A percentile compares a stretch with the other conserved stretches of the same genome.
These are phyloP conservation scores for Vollenhovia emeryi DNA, from an alignment of 1,140 invertebrate genomes.

Conservation along the genomic window DNA sequence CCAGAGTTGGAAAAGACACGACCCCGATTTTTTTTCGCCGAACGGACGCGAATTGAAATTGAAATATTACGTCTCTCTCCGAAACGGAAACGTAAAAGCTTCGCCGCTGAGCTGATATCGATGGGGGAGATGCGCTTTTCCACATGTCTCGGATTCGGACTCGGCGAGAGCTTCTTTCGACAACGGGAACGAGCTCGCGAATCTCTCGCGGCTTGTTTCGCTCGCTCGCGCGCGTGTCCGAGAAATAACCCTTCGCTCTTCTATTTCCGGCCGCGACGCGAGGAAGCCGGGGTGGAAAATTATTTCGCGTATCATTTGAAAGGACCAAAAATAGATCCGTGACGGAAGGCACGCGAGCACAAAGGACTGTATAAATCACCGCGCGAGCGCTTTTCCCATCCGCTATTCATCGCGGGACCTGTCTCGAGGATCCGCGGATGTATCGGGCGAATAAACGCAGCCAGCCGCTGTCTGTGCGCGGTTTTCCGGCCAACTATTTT, in stretches of 20 bases:
- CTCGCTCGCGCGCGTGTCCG: background rate
- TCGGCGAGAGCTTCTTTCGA: background rate
- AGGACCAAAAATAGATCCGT: conserved; percentile 23
- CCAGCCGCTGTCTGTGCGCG: background rate
- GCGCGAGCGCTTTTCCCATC: background rate
- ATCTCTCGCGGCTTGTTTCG: background rate
- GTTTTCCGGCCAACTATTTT: background rate
- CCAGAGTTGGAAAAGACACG: background rate
- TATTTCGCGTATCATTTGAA: conserved; percentile 28
- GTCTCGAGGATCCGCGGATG: background rate
- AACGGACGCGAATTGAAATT: background rate
- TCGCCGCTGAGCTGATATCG: no score
- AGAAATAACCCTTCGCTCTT: background rate
- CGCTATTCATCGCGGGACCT: background rate
- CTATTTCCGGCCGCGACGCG: background rate
- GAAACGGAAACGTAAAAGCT: background rate
- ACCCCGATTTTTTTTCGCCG: background rate
- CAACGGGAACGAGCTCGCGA: background rate
- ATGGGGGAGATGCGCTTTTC: background rate
- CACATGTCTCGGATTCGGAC: background rate
- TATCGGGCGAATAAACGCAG: background rate
- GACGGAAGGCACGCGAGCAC: conserved; percentile 1
- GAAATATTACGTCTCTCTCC: background rate
- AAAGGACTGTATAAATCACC: conserved; percentile 8
- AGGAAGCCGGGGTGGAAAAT: background rate